phyloP scores from a whole-genome alignment of 2,113 vertebrate species.

The Pantherophis guttatus region DNA sequence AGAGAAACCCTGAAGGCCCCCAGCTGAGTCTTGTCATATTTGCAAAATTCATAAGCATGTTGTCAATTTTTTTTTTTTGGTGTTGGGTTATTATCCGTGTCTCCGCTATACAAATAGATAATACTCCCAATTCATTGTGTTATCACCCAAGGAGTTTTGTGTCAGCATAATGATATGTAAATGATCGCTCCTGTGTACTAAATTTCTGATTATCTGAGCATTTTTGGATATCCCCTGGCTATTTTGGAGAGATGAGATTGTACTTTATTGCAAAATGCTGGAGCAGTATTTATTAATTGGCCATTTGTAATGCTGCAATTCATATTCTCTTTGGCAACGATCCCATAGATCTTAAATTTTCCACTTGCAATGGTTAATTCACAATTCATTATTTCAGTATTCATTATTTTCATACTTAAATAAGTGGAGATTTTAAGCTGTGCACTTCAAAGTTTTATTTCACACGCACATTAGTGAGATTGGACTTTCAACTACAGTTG shows the following conservation, averaged over 20 bases:
- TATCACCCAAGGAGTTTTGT: constrained; percentile 25
- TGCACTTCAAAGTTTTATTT: neutral
- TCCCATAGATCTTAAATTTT: constrained; percentile 1
- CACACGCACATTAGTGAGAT: neutral
- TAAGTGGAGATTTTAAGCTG: neutral
- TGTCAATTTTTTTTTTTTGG: neutral
- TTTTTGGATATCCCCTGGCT: constrained; percentile 34
- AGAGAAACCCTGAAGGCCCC: neutral
- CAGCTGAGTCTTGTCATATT: neutral
- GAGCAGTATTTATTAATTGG: constrained; percentile 20
- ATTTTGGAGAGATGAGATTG: constrained; percentile 28
- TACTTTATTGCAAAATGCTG: constrained; percentile 13
- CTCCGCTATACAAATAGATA: constrained; percentile 5
- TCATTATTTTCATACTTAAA: constrained; percentile 25
- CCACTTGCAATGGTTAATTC: constrained; percentile 16
- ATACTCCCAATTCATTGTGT: constrained; percentile 9
- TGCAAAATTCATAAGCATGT: constrained; percentile 8
- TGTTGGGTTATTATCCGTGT: constrained; percentile 4
- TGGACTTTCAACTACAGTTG: neutral
- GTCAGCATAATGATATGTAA: constrained; percentile 31
- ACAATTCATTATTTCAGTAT: constrained; percentile 30
- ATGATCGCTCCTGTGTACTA: constrained; percentile 20
- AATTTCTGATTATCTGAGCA: constrained; percentile 33
- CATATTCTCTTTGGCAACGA: constrained; percentile 13
- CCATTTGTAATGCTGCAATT: constrained; percentile 23